Evolutionary conservation across 2,797 vertebrate genomes (phyloP).

Genomic region (Coregonus ussuriensis): DNA sequence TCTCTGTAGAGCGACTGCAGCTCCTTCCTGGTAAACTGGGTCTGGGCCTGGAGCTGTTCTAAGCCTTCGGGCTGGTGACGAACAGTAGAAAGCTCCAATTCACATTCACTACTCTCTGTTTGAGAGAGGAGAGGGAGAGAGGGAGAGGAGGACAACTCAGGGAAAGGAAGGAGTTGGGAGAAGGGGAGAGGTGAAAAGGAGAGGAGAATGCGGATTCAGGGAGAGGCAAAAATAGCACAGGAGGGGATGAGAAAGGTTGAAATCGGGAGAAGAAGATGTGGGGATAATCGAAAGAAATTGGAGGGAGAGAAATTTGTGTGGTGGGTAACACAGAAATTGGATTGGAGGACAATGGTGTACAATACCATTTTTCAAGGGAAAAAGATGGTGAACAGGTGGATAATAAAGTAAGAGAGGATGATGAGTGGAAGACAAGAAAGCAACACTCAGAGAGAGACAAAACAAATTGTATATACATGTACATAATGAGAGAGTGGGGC

Average conservation of each 20-base stretch:
- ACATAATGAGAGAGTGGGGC: not conserved
- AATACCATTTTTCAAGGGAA: not conserved
- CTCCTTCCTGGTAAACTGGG: constrained; percentile 92
- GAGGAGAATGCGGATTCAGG: not conserved
- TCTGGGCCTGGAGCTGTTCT: constrained; percentile 88
- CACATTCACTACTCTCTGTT: constrained; percentile 83
- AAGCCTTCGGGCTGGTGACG: constrained; percentile 91
- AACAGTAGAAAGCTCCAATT: constrained; percentile 84
- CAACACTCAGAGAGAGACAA: not conserved
- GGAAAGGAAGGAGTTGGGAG: not conserved
- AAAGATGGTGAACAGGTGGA: not conserved
- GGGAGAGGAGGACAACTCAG: not conserved
- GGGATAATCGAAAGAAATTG: not conserved
- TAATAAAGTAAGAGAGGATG: no score
- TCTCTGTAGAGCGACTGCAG: constrained; percentile 92
- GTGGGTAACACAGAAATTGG: not conserved
- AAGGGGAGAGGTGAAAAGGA: not conserved
- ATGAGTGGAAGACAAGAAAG: not conserved
- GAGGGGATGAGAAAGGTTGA: not conserved
- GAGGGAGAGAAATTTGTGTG: not conserved
- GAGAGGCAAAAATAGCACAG: not conserved
- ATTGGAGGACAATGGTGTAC: not conserved
- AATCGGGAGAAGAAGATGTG: not conserved
- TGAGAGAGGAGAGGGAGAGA: constrained; percentile 19
- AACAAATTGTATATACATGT: not conserved